phyloP scores from a whole-genome alignment of 2,113 vertebrate species.

The Rhynchomys soricoides region DNA sequence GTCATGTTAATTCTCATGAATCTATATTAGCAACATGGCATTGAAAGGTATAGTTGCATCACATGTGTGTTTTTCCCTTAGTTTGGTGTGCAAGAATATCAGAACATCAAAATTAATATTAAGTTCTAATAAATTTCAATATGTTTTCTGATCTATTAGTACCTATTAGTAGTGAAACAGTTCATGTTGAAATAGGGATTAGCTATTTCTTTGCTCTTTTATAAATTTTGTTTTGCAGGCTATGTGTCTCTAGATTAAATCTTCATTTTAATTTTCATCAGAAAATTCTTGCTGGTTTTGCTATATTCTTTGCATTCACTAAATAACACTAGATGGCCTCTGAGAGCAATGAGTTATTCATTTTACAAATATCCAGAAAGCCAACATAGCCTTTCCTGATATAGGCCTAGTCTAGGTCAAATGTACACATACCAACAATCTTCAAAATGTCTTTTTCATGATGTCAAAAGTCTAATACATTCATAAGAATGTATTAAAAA shows the following conservation, averaged over 20 bases:
- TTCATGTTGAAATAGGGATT: not conserved
- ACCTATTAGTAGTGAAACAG: not conserved
- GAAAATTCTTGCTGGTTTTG: not conserved
- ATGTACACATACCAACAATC: not conserved
- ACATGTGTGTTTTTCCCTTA: not conserved
- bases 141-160: not conserved
- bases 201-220: not conserved
- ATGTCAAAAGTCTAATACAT: not conserved
- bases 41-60: not conserved
- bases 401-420: rapidly evolving
- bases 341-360: not conserved
- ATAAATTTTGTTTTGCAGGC: not conserved
- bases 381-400: not conserved
- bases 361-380: not conserved
- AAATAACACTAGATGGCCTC: not conserved
- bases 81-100: not conserved
- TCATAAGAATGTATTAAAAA: not conserved
- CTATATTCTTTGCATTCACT: not conserved
- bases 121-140: not conserved
- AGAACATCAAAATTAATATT: not conserved
- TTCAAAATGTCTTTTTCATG: not conserved
- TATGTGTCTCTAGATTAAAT: not conserved
- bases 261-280: not conserved
- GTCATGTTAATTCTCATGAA: not conserved
- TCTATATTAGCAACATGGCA: not conserved